These are phyloP conservation scores for Chiloscyllium punctatum DNA, from an alignment of 2,797 vertebrate species.

Conservation along the genomic window DNA sequence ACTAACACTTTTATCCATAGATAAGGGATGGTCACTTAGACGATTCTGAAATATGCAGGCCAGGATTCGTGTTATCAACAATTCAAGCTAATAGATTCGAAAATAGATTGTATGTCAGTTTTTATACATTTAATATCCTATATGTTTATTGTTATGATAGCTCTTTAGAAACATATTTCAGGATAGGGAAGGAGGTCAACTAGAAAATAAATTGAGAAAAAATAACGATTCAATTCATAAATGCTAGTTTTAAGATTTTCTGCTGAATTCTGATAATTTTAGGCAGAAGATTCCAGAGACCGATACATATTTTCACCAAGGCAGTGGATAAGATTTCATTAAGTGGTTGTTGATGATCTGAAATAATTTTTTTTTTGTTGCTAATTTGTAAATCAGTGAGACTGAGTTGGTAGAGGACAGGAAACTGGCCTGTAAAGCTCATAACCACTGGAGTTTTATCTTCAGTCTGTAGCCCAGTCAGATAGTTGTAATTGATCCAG, in stretches of 20 bases:
- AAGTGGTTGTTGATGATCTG: background rate
- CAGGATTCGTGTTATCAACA: background rate
- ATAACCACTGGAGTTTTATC: slow-evolving; percentile 6
- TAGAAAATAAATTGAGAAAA: background rate
- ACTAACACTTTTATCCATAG: background rate
- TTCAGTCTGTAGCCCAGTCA: background rate
- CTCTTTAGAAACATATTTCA: background rate
- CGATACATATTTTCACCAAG: background rate
- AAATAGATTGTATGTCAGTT: too few relatives aligned
- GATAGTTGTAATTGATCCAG: background rate
- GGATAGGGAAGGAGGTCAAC: background rate
- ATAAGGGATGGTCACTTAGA: background rate
- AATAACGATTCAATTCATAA: too few relatives aligned
- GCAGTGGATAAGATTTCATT: background rate
- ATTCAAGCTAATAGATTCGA: too few relatives aligned
- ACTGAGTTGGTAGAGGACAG: background rate
- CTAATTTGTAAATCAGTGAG: background rate
- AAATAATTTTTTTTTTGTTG: background rate
- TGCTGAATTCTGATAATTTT: background rate
- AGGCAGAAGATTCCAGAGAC: background rate
- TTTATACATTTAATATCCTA: background rate
- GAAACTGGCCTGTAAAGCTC: background rate
- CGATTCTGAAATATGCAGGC: background rate
- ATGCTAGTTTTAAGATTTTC: background rate
- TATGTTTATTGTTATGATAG: background rate